Evolutionary conservation across 1,140 invertebrate species (phyloP).

Genomic region (Eufriesea mexicana): DNA sequence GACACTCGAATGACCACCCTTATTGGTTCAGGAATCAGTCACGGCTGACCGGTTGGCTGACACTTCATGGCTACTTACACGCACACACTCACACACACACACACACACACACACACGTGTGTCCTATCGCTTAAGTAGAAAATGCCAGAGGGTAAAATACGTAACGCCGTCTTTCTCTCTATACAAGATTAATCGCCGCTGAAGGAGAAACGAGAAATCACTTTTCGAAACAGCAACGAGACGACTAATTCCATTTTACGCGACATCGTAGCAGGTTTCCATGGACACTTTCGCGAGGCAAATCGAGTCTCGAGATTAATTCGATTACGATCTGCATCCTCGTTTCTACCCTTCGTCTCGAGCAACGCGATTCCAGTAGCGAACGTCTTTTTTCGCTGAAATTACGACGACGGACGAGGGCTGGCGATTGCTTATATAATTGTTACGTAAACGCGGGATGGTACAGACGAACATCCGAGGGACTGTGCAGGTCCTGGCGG

Average conservation of each 20-base stretch:
- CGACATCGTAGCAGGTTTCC: too few relatives aligned
- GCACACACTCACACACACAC: background rate
- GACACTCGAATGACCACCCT: conserved; percentile 48
- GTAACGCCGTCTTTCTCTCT: background rate
- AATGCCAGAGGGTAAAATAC: background rate
- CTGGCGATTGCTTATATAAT: conserved; percentile 10
- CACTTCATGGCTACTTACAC: conserved; percentile 31
- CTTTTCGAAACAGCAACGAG: background rate
- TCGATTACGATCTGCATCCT: background rate
- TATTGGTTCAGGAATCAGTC: conserved; percentile 51
- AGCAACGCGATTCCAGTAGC: too few relatives aligned
- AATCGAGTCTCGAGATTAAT: background rate
- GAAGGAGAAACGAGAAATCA: too few relatives aligned
- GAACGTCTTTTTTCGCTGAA: background rate
- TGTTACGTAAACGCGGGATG: background rate
- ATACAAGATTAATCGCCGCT: too few relatives aligned
- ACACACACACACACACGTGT: background rate
- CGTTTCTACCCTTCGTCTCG: background rate
- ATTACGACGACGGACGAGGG: background rate
- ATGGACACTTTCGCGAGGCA: too few relatives aligned
- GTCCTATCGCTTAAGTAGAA: background rate
- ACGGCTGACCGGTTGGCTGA: conserved; percentile 31
- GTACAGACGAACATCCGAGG: conserved; percentile 24
- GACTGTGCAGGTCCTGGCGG: background rate
- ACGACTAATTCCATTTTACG: background rate